phyloP scores from a whole-genome alignment of 2,888 invertebrate genomes.

The Perizoma flavofasciatum region DNA sequence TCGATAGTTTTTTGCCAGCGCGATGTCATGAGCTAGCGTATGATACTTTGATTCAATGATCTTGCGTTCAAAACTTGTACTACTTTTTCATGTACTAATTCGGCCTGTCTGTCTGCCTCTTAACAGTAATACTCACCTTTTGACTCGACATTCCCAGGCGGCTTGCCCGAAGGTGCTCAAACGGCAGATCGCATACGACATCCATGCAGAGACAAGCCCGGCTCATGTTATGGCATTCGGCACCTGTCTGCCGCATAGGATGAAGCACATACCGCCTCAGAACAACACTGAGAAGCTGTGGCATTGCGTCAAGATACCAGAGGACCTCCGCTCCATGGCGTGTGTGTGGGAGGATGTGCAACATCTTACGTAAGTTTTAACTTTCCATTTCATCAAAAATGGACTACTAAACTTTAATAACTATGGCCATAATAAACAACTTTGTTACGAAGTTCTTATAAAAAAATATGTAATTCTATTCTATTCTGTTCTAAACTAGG shows the following conservation, averaged over 20 bases:
- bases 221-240: constrained; percentile 80
- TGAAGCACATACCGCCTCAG: constrained; percentile 79
- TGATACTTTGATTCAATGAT: no score
- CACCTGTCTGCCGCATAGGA: constrained; percentile 72
- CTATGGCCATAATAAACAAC: no score
- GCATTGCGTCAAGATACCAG: constrained; percentile 82
- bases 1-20: no score
- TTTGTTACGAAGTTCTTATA: no score
- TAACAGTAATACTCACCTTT: no score
- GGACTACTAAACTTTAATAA: not conserved
- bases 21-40: no score
- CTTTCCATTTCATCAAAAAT: not conserved
- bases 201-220: constrained; percentile 73
- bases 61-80: no score
- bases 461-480: no score
- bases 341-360: constrained; percentile 86
- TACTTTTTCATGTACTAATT: no score
- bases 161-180: constrained; percentile 76
- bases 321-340: constrained; percentile 84
- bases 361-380: constrained; percentile 77
- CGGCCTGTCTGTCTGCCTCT: no score
- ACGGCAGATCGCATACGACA: constrained; percentile 76
- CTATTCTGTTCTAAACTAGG: no score
- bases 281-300: constrained; percentile 81
- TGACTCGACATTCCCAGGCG: no score